Percentiles rank a stretch among this genome's conserved stretches.
phyloP scores from a whole-genome alignment of 1,140 invertebrate species.

The Caenorhabditis briggsae region DNA sequence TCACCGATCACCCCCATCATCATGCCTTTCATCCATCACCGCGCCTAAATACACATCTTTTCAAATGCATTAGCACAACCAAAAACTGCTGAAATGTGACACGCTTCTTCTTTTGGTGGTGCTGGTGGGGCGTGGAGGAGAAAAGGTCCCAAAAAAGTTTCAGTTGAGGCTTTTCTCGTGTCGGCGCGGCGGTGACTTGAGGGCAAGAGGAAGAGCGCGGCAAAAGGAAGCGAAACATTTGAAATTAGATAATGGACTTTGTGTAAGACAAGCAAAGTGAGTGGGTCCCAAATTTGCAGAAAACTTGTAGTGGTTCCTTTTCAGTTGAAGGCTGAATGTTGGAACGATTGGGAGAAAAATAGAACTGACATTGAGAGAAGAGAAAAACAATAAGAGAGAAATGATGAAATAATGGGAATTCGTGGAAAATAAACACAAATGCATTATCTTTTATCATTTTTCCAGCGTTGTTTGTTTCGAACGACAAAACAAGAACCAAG shows the following conservation, averaged over 20 bases:
- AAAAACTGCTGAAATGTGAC: slow-evolving; percentile 53
- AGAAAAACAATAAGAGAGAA: not conserved
- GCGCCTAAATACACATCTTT: slow-evolving; percentile 12
- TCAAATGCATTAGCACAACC: slow-evolving; percentile 34
- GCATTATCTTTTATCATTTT: too few species aligned
- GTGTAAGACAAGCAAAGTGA: slow-evolving; percentile 54
- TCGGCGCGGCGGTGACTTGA: not conserved
- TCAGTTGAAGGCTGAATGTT: too few species aligned
- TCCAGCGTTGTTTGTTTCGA: too few species aligned
- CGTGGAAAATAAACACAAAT: not conserved
- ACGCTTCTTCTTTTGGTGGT: not conserved
- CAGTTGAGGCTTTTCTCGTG: slow-evolving; percentile 11
- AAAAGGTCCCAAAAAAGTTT: slow-evolving; percentile 46
- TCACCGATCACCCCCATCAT: not conserved
- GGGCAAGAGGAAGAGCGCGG: slow-evolving; percentile 44
- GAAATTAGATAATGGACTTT: slow-evolving; percentile 56
- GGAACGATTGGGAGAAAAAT: too few species aligned
- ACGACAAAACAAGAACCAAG: too few species aligned
- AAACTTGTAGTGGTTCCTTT: slow-evolving; percentile 24
- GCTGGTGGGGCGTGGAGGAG: slow-evolving; percentile 16
- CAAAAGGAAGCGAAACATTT: slow-evolving; percentile 50
- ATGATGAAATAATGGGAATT: not conserved
- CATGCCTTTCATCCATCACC: not conserved
- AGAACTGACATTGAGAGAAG: too few species aligned
- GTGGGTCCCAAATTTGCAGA: slow-evolving; percentile 16